Conservation (phyloP, 2,797 vertebrate species). For the Phrynocephalus guinanensis region DNA sequence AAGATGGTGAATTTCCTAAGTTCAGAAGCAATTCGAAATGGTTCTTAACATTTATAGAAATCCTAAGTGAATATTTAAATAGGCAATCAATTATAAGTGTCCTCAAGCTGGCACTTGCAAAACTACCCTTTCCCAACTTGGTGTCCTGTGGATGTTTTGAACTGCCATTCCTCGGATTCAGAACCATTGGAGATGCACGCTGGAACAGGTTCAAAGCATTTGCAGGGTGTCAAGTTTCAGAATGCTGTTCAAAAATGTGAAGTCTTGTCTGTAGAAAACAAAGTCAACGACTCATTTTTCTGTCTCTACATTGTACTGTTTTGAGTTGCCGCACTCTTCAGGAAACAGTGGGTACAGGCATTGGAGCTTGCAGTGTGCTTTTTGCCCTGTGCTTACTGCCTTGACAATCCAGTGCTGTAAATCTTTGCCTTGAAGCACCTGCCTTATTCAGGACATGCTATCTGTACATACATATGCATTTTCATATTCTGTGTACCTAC, state of each 20-base stretch:
- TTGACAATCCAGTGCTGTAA: background rate
- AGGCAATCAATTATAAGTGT: too few relatives aligned
- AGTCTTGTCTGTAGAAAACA: background rate
- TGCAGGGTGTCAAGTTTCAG: background rate
- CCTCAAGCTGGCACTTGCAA: background rate
- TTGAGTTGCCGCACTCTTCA: background rate
- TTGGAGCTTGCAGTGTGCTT: background rate
- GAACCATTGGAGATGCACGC: background rate
- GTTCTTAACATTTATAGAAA: background rate
- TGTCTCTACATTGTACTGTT: background rate
- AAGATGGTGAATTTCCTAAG: background rate
- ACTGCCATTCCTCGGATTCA: background rate
- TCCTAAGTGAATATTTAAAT: background rate
- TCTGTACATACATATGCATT: background rate
- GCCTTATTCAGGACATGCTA: too few relatives aligned
- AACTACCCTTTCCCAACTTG: background rate
- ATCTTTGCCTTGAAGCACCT: background rate
- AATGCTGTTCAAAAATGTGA: background rate
- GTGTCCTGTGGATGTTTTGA: background rate
- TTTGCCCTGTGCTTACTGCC: background rate
- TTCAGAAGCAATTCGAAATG: background rate
- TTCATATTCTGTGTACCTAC: background rate
- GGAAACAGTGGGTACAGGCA: background rate
- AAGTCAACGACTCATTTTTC: background rate
- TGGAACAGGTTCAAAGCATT: background rate